Conservation (phyloP, 1,140 invertebrate genomes). For the Whitmania pigra region DNA sequence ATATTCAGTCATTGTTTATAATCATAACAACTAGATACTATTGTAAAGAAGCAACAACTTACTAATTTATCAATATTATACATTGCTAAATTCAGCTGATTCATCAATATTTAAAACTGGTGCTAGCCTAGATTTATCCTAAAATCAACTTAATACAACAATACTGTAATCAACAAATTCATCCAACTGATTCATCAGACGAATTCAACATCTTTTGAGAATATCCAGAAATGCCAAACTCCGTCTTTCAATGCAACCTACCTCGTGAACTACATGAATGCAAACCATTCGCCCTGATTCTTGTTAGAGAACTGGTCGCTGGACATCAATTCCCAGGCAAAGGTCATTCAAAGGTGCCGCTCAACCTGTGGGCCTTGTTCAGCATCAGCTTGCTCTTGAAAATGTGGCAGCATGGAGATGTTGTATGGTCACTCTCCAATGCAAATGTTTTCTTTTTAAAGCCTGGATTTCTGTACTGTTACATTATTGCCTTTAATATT, state of each 20-base stretch:
- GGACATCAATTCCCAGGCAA: constrained; percentile 63
- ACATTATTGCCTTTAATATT: not conserved
- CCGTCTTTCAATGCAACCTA: constrained; percentile 41
- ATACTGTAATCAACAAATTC: too few relatives aligned
- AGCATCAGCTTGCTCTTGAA: constrained; percentile 58
- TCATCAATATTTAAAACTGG: too few relatives aligned
- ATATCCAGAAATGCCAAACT: too few relatives aligned
- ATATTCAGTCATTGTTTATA: too few relatives aligned
- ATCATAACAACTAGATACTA: too few relatives aligned
- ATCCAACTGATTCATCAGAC: too few relatives aligned
- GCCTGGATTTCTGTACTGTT: not conserved
- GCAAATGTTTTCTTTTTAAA: constrained; percentile 58
- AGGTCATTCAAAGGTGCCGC: constrained; percentile 61
- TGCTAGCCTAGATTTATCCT: too few relatives aligned
- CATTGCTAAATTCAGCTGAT: too few relatives aligned
- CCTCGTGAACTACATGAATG: constrained; percentile 72
- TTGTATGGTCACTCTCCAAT: constrained; percentile 48
- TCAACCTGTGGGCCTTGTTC: constrained; percentile 57
- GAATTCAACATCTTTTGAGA: too few relatives aligned
- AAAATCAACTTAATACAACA: too few relatives aligned
- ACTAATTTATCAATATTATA: too few relatives aligned
- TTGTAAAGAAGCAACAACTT: too few relatives aligned
- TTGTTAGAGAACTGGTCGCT: constrained; percentile 45
- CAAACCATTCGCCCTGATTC: constrained; percentile 66
- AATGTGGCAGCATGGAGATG: constrained; percentile 45